These are phyloP conservation scores for Carcina quercana DNA, from an alignment of 2,888 invertebrate species.

Conservation along the genomic window DNA sequence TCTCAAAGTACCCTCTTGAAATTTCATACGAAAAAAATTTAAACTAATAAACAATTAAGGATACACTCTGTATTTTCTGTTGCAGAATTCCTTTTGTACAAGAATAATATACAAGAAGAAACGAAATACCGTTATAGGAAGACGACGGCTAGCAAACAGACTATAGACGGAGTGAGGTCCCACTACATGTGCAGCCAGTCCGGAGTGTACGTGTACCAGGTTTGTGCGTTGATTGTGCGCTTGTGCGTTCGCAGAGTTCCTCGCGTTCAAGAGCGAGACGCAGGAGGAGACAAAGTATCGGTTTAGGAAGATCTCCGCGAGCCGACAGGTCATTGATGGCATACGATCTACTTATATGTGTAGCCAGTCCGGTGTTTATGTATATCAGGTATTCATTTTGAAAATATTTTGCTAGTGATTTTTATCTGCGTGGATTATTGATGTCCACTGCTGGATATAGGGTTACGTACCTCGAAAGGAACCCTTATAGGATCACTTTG, in stretches of 20 bases:
- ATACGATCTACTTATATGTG: slow-evolving; percentile 65
- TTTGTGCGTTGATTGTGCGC: slow-evolving; percentile 14
- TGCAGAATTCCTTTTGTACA: slow-evolving; percentile 59
- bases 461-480: too few relatives aligned
- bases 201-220: slow-evolving; percentile 63
- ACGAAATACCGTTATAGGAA: slow-evolving; percentile 59
- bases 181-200: slow-evolving; percentile 68
- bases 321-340: slow-evolving; percentile 63
- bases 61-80: slow-evolving; percentile 4
- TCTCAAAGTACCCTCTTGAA: neutral
- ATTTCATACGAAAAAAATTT: too few relatives aligned
- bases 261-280: slow-evolving; percentile 57
- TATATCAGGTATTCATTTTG: slow-evolving; percentile 13
- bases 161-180: slow-evolving; percentile 58
- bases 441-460: too few relatives aligned
- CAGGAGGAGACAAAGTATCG: slow-evolving; percentile 61
- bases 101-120: slow-evolving; percentile 59
- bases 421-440: too few relatives aligned
- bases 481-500: too few relatives aligned
- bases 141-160: slow-evolving; percentile 64
- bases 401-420: too few relatives aligned
- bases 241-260: slow-evolving; percentile 38
- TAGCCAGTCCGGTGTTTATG: slow-evolving; percentile 44
- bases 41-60: too few relatives aligned
- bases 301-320: slow-evolving; percentile 61